Conservation (phyloP, 2,888 invertebrate species). For the Chymomyza amoena region DNA sequence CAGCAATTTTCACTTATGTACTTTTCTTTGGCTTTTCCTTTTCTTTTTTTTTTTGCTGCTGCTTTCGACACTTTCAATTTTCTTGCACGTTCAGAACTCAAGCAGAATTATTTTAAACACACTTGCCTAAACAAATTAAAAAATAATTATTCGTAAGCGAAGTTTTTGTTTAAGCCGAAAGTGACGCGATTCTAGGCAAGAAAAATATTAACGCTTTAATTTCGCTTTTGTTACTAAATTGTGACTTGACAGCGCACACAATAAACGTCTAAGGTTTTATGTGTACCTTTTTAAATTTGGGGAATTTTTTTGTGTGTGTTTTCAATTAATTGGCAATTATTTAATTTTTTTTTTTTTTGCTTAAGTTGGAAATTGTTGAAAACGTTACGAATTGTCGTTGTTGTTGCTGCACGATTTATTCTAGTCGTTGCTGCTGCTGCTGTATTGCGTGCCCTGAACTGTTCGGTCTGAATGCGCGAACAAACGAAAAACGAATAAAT, state of each 20-base stretch:
- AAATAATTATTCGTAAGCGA: no score
- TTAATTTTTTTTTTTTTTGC: background rate
- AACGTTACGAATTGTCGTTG: slow-evolving; percentile 1
- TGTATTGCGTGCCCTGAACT: slow-evolving; percentile 27
- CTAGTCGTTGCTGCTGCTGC: background rate
- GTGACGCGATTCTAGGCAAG: no score
- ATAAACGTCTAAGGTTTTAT: background rate
- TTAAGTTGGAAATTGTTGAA: slow-evolving; percentile 13
- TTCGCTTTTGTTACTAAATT: no score
- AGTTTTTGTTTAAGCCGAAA: no score
- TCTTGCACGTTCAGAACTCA: background rate
- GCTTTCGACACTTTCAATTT: slow-evolving; percentile 24
- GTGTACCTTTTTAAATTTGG: background rate
- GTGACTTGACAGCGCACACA: slow-evolving; percentile 9
- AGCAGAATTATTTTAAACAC: background rate
- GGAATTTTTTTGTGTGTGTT: slow-evolving; percentile 3
- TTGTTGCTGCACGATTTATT: slow-evolving; percentile 11
- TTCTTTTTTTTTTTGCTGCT: background rate
- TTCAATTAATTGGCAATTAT: background rate
- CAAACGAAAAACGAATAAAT: slow-evolving; percentile 49
- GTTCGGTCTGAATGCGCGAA: slow-evolving; percentile 57
- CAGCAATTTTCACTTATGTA: slow-evolving; percentile 31
- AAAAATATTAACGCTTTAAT: no score
- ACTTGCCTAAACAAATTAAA: no score
- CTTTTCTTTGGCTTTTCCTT: slow-evolving; percentile 19